A percentile compares a stretch with the other conserved stretches of the same genome.
Conservation (phyloP, 2,888 invertebrate genomes). For the Globia sparganii region DNA sequence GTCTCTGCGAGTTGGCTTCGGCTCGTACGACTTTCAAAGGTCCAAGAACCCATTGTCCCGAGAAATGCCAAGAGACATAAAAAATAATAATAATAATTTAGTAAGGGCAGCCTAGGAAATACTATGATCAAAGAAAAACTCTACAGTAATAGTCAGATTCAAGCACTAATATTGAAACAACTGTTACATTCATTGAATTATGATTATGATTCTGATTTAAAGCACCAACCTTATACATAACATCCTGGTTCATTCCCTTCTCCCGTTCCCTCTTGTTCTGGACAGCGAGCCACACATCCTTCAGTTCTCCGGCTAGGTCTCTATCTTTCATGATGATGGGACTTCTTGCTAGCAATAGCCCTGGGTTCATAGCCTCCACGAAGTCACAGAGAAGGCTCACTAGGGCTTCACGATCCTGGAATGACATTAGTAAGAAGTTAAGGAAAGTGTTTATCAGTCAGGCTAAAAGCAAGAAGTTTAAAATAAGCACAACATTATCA, state of each 20-base stretch:
- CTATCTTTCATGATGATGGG: constrained; percentile 92
- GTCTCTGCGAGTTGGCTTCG: too few relatives aligned
- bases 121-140: not conserved
- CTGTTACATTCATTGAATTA: not conserved
- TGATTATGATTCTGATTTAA: not conserved
- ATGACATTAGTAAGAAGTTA: constrained; percentile 11
- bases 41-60: too few relatives aligned
- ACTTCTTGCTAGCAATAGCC: constrained; percentile 90
- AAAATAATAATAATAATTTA: too few relatives aligned
- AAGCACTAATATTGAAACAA: not conserved
- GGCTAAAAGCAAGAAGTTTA: not conserved
- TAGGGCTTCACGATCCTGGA: constrained; percentile 92
- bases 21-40: too few relatives aligned
- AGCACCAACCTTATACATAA: constrained; percentile 86
- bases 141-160: not conserved
- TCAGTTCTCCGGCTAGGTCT: constrained; percentile 93
- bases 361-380: constrained; percentile 93
- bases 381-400: constrained; percentile 93
- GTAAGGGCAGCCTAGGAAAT: not conserved
- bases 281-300: constrained; percentile 94
- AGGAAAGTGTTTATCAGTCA: not conserved
- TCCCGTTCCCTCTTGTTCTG: constrained; percentile 91
- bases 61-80: too few relatives aligned
- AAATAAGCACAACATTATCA: not conserved
- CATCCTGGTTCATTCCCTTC: constrained; percentile 85